Evolutionary conservation across 2,888 invertebrate genomes (phyloP).

Genomic region (Aphodius sticticus): DNA sequence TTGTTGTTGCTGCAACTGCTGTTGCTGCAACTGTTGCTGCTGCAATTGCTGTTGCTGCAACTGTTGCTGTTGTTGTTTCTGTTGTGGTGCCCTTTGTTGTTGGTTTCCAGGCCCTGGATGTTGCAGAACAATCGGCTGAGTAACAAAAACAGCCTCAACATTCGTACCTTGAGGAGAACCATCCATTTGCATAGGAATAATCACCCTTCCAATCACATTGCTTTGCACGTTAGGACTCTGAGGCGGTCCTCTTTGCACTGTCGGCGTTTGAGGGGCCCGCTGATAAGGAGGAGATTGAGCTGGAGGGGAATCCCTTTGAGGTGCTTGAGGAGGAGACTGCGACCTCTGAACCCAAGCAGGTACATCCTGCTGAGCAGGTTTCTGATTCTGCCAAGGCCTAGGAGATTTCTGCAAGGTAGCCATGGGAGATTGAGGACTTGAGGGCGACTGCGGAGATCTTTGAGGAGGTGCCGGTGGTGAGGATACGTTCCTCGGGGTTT

Average conservation of each 20-base stretch:
- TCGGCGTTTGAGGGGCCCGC: constrained; percentile 57
- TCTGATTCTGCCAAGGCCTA: constrained; percentile 66
- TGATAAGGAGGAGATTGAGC: constrained; percentile 58
- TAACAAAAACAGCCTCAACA: constrained; percentile 42
- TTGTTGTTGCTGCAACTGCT: constrained; percentile 13
- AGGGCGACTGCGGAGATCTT: constrained; percentile 44
- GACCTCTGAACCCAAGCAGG: constrained; percentile 62
- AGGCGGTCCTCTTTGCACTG: constrained; percentile 48
- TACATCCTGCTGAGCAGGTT: constrained; percentile 58
- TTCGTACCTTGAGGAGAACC: constrained; percentile 35
- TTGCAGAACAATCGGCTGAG: constrained; percentile 44
- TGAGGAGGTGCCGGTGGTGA: constrained; percentile 55
- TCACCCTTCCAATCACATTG: constrained; percentile 32
- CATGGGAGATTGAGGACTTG: constrained; percentile 57
- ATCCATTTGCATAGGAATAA: constrained; percentile 36
- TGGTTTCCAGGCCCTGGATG: constrained; percentile 38
- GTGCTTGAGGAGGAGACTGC: constrained; percentile 31
- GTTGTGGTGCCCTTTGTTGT: constrained; percentile 32
- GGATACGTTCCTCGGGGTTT: constrained; percentile 42
- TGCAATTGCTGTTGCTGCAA: constrained; percentile 41
- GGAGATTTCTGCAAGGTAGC: constrained; percentile 66
- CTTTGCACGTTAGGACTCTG: constrained; percentile 34
- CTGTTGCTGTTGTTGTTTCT: constrained; percentile 32
- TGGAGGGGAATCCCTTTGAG: constrained; percentile 28
- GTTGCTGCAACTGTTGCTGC: constrained; percentile 43